Conservation (phyloP, 1,140 invertebrate genomes). For the Asbolus verrucosus region DNA sequence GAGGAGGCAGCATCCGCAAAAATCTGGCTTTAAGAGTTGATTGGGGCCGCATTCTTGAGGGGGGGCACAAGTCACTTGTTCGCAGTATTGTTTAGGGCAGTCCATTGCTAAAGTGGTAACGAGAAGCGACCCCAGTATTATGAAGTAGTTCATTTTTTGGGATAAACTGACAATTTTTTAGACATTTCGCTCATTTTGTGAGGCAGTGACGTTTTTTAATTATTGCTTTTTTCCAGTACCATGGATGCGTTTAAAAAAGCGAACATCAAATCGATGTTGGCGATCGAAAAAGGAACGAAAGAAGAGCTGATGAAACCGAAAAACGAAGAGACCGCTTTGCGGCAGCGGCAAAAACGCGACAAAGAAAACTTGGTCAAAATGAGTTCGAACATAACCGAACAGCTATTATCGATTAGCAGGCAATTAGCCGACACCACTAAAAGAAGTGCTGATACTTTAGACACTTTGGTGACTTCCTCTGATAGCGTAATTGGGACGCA, state of each 20-base stretch:
- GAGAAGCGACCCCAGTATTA: neutral
- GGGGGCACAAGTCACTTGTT: no score
- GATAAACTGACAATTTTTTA: no score
- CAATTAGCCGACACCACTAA: conserved; percentile 89
- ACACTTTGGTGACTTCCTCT: conserved; percentile 80
- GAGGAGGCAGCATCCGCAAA: no score
- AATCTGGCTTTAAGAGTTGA: no score
- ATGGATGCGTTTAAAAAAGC: conserved; percentile 82
- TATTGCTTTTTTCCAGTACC: conserved; percentile 69
- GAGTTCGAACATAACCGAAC: conserved; percentile 83
- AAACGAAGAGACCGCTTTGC: conserved; percentile 69
- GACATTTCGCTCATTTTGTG: no score
- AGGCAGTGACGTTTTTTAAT: no score
- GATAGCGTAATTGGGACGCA: conserved; percentile 77
- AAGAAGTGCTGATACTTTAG: conserved; percentile 85
- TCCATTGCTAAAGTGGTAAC: no score
- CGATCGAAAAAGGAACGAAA: conserved; percentile 79
- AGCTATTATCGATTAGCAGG: conserved; percentile 82
- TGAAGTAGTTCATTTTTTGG: no score
- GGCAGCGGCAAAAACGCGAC: conserved; percentile 74
- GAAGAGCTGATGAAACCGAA: conserved; percentile 75
- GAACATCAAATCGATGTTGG: conserved; percentile 78
- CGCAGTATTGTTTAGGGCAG: no score
- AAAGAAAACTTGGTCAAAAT: conserved; percentile 74
- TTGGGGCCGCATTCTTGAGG: no score